phyloP scores from a whole-genome alignment of 1,140 invertebrate genomes.

The Drosophila baimaii region DNA sequence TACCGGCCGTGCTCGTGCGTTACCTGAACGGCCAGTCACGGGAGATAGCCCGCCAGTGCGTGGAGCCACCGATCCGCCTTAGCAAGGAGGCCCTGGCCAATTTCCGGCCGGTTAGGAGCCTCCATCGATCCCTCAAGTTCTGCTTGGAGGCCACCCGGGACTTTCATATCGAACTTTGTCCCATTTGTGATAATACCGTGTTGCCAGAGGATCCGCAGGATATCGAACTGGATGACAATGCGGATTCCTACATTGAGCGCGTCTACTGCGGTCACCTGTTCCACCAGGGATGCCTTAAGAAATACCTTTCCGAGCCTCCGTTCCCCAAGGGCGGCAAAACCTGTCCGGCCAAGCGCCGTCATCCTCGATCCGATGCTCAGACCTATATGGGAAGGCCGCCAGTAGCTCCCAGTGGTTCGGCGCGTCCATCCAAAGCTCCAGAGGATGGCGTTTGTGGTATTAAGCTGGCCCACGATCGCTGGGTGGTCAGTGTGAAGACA shows the following conservation, averaged over 20 bases:
- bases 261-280: slow-evolving; percentile 91
- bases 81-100: slow-evolving; percentile 82
- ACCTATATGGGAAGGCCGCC: slow-evolving; percentile 64
- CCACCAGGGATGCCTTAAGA: slow-evolving; percentile 89
- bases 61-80: slow-evolving; percentile 88
- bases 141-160: slow-evolving; percentile 87
- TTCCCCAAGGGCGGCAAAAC: slow-evolving; percentile 88
- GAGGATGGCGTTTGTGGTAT: slow-evolving; percentile 85
- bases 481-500: slow-evolving; percentile 89
- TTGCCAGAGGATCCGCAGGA: slow-evolving; percentile 87
- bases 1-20: slow-evolving; percentile 87
- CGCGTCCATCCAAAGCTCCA: not conserved
- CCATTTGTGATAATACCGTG: slow-evolving; percentile 87
- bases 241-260: slow-evolving; percentile 88
- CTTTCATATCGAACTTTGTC: slow-evolving; percentile 87
- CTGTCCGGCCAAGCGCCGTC: slow-evolving; percentile 74
- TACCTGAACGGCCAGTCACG: slow-evolving; percentile 88
- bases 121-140: slow-evolving; percentile 87
- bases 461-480: slow-evolving; percentile 90
- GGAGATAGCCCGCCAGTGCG: slow-evolving; percentile 89
- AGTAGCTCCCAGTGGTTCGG: not conserved
- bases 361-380: slow-evolving; percentile 78
- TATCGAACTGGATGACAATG: slow-evolving; percentile 86
- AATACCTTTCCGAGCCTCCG: slow-evolving; percentile 90
- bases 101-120: slow-evolving; percentile 88